Conservation (phyloP, 2,797 vertebrate genomes). For the Danio aesculapii region DNA sequence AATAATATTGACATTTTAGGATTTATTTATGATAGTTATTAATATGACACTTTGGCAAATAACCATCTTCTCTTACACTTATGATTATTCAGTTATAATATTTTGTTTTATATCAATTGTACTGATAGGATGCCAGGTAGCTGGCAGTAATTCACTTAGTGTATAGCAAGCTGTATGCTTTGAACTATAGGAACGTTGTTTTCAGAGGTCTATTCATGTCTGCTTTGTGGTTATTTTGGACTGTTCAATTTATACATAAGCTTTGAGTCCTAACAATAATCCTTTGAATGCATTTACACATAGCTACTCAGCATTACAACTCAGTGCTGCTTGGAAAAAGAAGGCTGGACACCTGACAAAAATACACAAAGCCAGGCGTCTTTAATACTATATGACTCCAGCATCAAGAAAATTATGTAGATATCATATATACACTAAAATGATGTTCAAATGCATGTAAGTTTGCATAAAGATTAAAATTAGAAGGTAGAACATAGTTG, state of each 20-base stretch:
- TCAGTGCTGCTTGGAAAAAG: not conserved
- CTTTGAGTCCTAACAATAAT: not conserved
- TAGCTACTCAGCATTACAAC: not conserved
- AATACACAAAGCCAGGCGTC: not conserved
- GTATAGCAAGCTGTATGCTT: not conserved
- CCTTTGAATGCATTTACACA: not conserved
- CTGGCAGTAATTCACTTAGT: not conserved
- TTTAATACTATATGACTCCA: not conserved
- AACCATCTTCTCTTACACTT: not conserved
- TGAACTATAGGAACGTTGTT: not conserved
- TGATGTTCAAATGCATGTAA: not conserved
- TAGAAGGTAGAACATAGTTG: not conserved
- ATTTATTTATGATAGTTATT: not conserved
- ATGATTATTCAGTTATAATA: not conserved
- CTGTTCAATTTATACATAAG: slow-evolving; percentile 13
- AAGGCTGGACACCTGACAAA: not conserved
- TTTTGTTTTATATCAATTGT: not conserved
- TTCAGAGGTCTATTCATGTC: not conserved
- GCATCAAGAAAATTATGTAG: not conserved
- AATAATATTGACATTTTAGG: slow-evolving; percentile 3
- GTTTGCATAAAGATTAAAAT: not conserved
- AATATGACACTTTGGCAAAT: not conserved
- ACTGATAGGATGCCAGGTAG: not conserved
- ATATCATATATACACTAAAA: not conserved
- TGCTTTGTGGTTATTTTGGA: not conserved